Evolutionary conservation across 2,888 invertebrate species (phyloP).

Genomic region (Onchidella celtica): DNA sequence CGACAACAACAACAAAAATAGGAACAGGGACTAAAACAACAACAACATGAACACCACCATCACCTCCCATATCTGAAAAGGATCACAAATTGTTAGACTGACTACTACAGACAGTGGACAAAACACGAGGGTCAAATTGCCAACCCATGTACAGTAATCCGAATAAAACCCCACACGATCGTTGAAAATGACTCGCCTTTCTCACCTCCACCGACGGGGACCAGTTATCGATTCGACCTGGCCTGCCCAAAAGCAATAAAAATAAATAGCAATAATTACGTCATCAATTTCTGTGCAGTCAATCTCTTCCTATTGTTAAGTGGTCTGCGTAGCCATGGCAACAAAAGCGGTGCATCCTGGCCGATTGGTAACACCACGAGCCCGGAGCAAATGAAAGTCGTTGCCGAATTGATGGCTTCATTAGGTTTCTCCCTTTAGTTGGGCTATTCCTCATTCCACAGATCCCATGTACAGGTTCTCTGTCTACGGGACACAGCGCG

Average conservation of each 20-base stretch:
- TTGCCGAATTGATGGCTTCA: not conserved
- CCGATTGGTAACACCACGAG: not conserved
- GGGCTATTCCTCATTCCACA: too few relatives aligned
- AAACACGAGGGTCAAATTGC: too few relatives aligned
- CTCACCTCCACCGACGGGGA: not conserved
- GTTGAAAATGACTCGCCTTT: not conserved
- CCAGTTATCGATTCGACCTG: conserved; percentile 5
- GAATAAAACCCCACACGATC: conserved; percentile 3
- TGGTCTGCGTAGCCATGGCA: conserved; percentile 19
- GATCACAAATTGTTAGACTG: too few relatives aligned
- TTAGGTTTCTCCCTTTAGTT: not conserved
- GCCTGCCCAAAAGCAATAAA: conserved; percentile 21
- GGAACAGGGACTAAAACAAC: too few relatives aligned
- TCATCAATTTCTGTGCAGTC: conserved; percentile 27
- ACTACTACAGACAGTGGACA: too few relatives aligned
- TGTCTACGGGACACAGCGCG: too few relatives aligned
- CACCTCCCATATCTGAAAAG: too few relatives aligned
- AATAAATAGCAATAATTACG: conserved; percentile 30
- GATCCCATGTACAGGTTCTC: too few relatives aligned
- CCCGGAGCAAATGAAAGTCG: not conserved
- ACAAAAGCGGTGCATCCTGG: conserved; percentile 31
- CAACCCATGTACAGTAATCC: too few relatives aligned
- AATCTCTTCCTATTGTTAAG: conserved; percentile 19
- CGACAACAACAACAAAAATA: too few relatives aligned
- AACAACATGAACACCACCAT: too few relatives aligned